These are phyloP conservation scores for Dolomedes plantarius DNA, from an alignment of 2,888 invertebrate species.

Conservation along the genomic window DNA sequence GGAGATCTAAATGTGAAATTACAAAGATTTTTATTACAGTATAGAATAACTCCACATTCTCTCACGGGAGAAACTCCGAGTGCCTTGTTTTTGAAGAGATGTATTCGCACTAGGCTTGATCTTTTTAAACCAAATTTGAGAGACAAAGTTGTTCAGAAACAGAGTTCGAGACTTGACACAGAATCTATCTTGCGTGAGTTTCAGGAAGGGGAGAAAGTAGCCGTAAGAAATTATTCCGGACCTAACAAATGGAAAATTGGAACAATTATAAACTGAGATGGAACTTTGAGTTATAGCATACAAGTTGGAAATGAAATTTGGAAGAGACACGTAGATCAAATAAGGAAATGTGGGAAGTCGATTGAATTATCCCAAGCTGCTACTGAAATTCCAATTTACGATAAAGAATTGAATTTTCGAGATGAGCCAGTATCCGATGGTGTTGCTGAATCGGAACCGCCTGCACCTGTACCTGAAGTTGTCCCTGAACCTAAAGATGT, in stretches of 20 bases:
- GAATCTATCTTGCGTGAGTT: conserved; percentile 47
- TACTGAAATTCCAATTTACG: conserved; percentile 48
- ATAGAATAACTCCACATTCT: conserved; percentile 53
- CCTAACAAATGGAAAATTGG: conserved; percentile 46
- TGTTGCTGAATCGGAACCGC: conserved; percentile 45
- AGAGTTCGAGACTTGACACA: conserved; percentile 48
- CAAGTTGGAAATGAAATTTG: conserved; percentile 45
- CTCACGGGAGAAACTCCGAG: conserved; percentile 53
- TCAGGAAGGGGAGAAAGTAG: conserved; percentile 49
- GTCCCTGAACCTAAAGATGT: neutral
- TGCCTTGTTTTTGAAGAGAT: conserved; percentile 47
- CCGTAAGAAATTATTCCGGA: conserved; percentile 45
- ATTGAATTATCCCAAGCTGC: conserved; percentile 46
- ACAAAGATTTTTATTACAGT: conserved; percentile 51
- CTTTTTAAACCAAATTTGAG: conserved; percentile 46
- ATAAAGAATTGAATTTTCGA: conserved; percentile 47
- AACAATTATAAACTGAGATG: conserved; percentile 31
- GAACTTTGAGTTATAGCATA: conserved; percentile 22
- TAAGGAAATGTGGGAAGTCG: conserved; percentile 50
- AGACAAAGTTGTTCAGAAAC: conserved; percentile 41
- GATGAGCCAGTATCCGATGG: conserved; percentile 48
- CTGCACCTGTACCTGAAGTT: conserved; percentile 41
- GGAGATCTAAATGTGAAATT: conserved; percentile 54
- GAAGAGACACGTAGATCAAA: conserved; percentile 47
- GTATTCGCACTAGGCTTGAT: conserved; percentile 31